A percentile compares a stretch with the other conserved stretches of the same genome.
Evolutionary conservation across 2,888 invertebrate species (phyloP).

Genomic region (Lochmaea capreae): DNA sequence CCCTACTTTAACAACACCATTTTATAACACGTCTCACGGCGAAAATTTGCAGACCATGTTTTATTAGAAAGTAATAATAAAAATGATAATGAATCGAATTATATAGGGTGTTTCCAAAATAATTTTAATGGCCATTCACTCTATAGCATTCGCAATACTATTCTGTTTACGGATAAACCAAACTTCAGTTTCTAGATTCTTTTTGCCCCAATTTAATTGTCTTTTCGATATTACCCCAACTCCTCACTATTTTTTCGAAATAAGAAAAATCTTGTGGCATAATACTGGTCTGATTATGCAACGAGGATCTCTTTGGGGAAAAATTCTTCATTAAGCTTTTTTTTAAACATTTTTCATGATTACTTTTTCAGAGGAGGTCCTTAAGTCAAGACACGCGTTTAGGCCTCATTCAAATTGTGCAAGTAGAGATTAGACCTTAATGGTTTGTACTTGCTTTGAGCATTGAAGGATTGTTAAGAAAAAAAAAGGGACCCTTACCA

Average conservation of each 20-base stretch:
- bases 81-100: no score
- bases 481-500: neutral
- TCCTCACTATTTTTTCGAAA: neutral
- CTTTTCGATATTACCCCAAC: neutral
- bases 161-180: no score
- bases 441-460: constrained; percentile 24
- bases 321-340: constrained; percentile 37
- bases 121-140: no score
- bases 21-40: neutral
- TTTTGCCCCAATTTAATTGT: no score
- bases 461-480: neutral
- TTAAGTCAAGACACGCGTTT: constrained; percentile 23
- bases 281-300: constrained; percentile 33
- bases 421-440: constrained; percentile 26
- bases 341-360: constrained; percentile 23
- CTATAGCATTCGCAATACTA: no score
- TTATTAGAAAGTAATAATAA: neutral
- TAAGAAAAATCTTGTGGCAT: neutral
- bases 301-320: constrained; percentile 7
- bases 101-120: no score
- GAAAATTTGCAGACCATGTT: neutral
- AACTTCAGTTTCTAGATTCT: no score
- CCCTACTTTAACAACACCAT: constrained; percentile 15
- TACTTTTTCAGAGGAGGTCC: constrained; percentile 14
- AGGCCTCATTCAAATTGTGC: constrained; percentile 1